These are phyloP conservation scores for Centropristis striata DNA, from an alignment of 2,113 vertebrate genomes.

Conservation along the genomic window DNA sequence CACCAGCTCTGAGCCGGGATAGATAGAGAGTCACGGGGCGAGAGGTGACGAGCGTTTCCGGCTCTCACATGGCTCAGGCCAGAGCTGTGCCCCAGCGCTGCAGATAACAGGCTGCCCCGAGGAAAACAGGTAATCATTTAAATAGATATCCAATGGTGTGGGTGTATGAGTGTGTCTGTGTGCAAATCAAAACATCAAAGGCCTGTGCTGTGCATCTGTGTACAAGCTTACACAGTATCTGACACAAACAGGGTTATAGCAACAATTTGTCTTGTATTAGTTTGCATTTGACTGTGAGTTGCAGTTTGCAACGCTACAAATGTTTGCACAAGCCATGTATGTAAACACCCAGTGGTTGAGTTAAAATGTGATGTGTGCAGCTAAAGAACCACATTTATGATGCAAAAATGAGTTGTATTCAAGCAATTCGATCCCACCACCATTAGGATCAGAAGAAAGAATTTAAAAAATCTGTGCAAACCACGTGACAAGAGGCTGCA, in stretches of 20 bases:
- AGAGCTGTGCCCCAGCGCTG: conserved; percentile 20
- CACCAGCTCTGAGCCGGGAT: conserved; percentile 61
- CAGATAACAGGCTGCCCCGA: conserved; percentile 61
- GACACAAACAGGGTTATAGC: conserved; percentile 30
- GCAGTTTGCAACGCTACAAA: neutral
- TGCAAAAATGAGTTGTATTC: neutral
- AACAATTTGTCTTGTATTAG: conserved; percentile 29
- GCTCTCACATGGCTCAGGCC: conserved; percentile 41
- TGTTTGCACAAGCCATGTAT: neutral
- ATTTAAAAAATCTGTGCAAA: too few relatives aligned
- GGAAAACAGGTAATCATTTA: conserved; percentile 67
- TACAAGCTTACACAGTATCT: conserved; percentile 19
- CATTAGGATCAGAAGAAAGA: too few relatives aligned
- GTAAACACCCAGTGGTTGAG: neutral
- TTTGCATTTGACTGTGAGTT: neutral
- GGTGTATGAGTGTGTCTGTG: conserved; percentile 11
- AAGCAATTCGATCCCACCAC: too few relatives aligned
- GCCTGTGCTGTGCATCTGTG: neutral
- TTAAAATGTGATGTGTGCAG: neutral
- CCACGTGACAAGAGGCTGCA: too few relatives aligned
- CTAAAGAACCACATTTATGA: neutral
- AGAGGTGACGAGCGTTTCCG: conserved; percentile 71
- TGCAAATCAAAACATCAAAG: conserved; percentile 48
- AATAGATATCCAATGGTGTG: conserved; percentile 23
- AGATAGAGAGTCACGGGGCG: conserved; percentile 61